Evolutionary conservation across 2,888 invertebrate genomes (phyloP).

Genomic region (Acrocyrtus sp.): DNA sequence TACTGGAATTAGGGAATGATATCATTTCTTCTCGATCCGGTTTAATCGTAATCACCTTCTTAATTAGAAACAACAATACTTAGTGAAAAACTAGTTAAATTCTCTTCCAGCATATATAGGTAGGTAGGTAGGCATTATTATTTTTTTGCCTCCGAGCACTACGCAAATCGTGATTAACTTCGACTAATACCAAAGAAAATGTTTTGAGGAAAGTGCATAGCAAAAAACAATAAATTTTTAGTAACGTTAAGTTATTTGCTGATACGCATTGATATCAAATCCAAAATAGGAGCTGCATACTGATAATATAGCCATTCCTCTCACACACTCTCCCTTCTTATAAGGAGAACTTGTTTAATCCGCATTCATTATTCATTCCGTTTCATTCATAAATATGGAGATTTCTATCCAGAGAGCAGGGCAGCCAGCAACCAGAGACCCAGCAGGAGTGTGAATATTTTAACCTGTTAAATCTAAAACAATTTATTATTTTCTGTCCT

Average conservation of each 20-base stretch:
- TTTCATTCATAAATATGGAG: slow-evolving; percentile 37
- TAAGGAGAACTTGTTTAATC: slow-evolving; percentile 8
- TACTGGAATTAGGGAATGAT: not conserved
- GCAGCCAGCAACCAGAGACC: not conserved
- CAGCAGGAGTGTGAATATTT: slow-evolving; percentile 22
- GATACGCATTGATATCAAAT: too few species aligned
- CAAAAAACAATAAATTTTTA: not conserved
- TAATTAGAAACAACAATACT: not conserved
- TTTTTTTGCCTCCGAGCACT: not conserved
- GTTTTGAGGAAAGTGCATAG: too few species aligned
- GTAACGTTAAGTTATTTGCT: not conserved
- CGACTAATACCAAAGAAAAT: not conserved
- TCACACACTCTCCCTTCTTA: too few species aligned
- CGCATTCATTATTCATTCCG: slow-evolving; percentile 35
- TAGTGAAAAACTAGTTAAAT: not conserved
- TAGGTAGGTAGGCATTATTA: too few species aligned
- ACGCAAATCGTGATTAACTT: not conserved
- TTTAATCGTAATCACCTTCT: not conserved
- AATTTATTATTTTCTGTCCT: not conserved
- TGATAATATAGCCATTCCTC: too few species aligned
- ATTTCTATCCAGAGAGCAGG: not conserved
- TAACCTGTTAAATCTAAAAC: not conserved
- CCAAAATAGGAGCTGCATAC: too few species aligned
- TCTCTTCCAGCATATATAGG: not conserved
- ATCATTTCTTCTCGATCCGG: not conserved